These are phyloP conservation scores for Tragelaphus buxtoni DNA, from an alignment of 2,113 vertebrate genomes.

Conservation along the genomic window DNA sequence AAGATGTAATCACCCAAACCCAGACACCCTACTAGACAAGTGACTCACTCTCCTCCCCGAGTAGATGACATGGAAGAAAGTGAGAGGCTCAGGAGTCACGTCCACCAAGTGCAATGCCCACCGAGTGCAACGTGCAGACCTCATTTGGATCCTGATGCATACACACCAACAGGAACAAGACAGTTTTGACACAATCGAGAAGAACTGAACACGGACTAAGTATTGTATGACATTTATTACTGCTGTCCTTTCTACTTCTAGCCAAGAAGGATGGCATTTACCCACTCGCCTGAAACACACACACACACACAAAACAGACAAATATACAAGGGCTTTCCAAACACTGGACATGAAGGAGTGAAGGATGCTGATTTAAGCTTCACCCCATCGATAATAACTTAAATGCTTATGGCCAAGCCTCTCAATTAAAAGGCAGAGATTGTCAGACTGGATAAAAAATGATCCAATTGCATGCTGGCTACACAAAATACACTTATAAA, in stretches of 20 bases:
- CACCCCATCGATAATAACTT: background rate
- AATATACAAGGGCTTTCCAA: background rate
- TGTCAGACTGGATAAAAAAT: background rate
- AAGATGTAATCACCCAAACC: background rate
- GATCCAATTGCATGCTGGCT: background rate
- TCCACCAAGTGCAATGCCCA: background rate
- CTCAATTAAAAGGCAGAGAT: background rate
- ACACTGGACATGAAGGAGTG: background rate
- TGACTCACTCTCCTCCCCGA: background rate
- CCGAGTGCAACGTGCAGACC: background rate
- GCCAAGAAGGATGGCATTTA: background rate
- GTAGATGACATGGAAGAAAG: background rate
- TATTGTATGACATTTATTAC: background rate
- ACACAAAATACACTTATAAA: background rate
- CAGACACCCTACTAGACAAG: background rate
- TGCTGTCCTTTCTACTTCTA: background rate
- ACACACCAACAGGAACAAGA: background rate
- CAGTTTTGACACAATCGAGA: background rate
- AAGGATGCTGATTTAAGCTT: background rate
- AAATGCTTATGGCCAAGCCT: background rate
- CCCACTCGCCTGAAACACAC: background rate
- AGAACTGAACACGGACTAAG: background rate
- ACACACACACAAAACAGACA: background rate
- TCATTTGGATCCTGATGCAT: background rate
- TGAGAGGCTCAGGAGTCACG: background rate